Conservation (phyloP, 2,113 vertebrate species). For the Phrynosoma platyrhinos region DNA sequence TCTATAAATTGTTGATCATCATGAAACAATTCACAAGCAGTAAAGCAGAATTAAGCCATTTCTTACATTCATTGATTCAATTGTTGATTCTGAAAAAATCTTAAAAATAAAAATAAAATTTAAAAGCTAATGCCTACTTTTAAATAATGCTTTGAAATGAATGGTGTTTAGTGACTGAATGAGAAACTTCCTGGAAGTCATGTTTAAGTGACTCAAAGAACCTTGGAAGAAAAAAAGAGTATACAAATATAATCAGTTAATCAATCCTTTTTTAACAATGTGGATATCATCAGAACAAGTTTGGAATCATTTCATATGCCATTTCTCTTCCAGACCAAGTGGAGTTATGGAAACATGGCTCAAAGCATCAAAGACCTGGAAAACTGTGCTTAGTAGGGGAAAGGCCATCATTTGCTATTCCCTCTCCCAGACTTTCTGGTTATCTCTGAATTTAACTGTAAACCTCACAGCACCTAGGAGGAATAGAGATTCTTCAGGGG, state of each 20-base stretch:
- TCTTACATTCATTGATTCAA: accelerated
- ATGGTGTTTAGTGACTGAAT: neutral
- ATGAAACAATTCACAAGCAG: conserved; percentile 16
- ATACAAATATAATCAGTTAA: neutral
- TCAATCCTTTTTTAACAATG: neutral
- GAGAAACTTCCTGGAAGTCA: neutral
- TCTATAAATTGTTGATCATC: neutral
- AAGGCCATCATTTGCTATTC: no score
- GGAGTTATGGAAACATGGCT: no score
- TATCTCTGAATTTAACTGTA: no score
- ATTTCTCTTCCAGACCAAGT: neutral
- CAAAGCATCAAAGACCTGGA: no score
- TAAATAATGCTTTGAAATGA: no score
- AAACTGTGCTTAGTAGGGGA: no score
- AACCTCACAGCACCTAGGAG: no score
- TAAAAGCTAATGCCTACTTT: neutral
- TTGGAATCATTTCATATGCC: neutral
- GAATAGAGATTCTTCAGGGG: no score
- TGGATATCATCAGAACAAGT: neutral
- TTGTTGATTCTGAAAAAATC: neutral
- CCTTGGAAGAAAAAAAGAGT: neutral
- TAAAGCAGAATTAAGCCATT: neutral
- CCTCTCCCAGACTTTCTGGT: no score
- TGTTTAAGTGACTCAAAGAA: neutral
- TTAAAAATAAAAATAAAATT: no score